Percentiles rank a stretch among this genome's conserved stretches.
Evolutionary conservation across 37 sponge, comb jelly and placozoan species (phyloP).

Genomic region (Crambe crambe): DNA sequence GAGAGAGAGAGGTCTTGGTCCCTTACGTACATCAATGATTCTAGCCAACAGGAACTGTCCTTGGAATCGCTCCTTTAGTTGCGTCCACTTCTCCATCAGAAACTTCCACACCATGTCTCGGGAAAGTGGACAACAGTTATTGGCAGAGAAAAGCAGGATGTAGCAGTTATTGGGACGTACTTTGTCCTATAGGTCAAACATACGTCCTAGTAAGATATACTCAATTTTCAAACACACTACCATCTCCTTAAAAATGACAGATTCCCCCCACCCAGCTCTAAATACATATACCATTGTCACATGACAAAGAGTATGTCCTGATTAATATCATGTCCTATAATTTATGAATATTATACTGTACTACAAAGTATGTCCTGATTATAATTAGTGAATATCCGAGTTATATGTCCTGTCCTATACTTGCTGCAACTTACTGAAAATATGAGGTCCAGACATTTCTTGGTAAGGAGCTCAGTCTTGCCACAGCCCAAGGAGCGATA

Average conservation of each 20-base stretch:
- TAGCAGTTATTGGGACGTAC: conserved; percentile 52
- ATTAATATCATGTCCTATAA: neutral
- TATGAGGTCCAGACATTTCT: conserved; percentile 72
- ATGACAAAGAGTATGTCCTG: neutral
- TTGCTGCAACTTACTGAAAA: conserved; percentile 52
- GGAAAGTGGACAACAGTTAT: conserved; percentile 38
- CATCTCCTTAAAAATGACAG: no score
- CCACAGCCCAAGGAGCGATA: conserved; percentile 77
- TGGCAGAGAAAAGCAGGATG: conserved; percentile 32
- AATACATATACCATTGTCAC: no score
- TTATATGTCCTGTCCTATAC: no score
- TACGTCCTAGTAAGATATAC: no score
- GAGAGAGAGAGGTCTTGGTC: no score
- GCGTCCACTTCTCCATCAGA: conserved; percentile 70
- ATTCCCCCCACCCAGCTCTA: no score
- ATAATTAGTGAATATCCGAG: no score
- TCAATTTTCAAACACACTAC: neutral
- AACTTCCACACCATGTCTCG: conserved; percentile 87
- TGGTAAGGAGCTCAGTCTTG: conserved; percentile 46
- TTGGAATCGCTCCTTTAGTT: conserved; percentile 62
- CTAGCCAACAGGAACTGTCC: conserved; percentile 75
- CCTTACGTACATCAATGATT: conserved; percentile 51
- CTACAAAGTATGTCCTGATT: no score
- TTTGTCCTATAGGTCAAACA: conserved; percentile 49
- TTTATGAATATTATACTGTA: no score